A percentile compares a stretch with the other conserved stretches of the same genome.
Evolutionary conservation across 2,113 vertebrate genomes (phyloP).

Genomic region (Tetraodon nigroviridis): DNA sequence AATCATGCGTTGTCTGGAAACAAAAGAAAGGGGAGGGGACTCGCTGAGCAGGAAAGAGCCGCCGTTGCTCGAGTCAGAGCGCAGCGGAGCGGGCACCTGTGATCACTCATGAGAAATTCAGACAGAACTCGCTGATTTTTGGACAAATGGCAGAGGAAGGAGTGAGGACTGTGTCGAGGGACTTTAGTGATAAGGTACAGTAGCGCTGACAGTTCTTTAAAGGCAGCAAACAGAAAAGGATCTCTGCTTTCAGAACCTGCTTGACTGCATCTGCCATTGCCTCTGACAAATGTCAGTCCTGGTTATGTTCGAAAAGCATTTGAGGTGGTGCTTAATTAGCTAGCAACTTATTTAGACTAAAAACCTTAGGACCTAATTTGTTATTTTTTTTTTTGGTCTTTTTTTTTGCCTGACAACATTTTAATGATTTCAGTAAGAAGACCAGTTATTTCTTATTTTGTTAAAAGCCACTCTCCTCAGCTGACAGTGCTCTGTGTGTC

Average conservation of each 20-base stretch:
- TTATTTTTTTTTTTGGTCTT: background rate
- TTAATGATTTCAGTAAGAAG: background rate
- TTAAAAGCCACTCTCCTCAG: background rate
- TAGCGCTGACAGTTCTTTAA: background rate
- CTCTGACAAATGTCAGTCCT: background rate
- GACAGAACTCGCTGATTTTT: background rate
- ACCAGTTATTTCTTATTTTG: background rate
- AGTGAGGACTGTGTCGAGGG: conserved; percentile 4
- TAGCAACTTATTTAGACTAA: background rate
- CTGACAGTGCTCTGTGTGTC: conserved; percentile 1
- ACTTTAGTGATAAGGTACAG: conserved; percentile 43
- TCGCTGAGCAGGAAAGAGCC: conserved; percentile 55
- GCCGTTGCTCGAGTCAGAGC: conserved; percentile 41
- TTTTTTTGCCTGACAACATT: conserved; percentile 7
- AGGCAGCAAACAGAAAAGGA: background rate
- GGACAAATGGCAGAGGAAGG: conserved; percentile 33
- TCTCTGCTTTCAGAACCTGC: background rate
- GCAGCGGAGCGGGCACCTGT: conserved; percentile 5
- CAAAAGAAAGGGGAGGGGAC: conserved; percentile 21
- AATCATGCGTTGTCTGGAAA: conserved; percentile 15
- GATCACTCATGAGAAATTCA: conserved; percentile 6
- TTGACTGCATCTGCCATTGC: background rate
- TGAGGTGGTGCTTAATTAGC: background rate
- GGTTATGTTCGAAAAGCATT: conserved; percentile 14
- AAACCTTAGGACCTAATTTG: background rate